Evolutionary conservation across 2,888 invertebrate species (phyloP), one percentile per base, ranked within the genome.

Genomic region (Antheraea assamensis): DNA sequence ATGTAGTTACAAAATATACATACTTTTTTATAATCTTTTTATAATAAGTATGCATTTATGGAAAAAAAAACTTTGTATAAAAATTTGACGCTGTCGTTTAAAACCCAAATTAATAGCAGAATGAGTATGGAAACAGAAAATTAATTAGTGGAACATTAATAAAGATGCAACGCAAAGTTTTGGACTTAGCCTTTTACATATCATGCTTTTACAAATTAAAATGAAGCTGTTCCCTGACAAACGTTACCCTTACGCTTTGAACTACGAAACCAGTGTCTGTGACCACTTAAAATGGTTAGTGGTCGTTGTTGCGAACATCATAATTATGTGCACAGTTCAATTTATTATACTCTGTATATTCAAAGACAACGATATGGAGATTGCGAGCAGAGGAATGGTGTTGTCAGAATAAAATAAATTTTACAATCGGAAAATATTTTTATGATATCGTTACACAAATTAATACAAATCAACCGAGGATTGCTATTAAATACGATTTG

Each of bases 241-340:
- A 74, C 78, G 76, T 0, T 87, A 85, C 47, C 83, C 89, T 0
- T 92, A 85, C 75, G 77, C 85, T 0, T 27, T 77, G 0, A 80
- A 80, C 2, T 83, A 90, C 30, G 81, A 88, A 64, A 76, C 87
- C 0, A 85, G 89, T 4, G 5, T 74, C 19, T 74, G 74, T 2
- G 91, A 90, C 30, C 73, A 87, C 0, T 17, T 86, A 4, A 81
- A 77, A 76, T 91, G 87, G 87, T 75, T 83, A 5, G 70, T 83
- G 0, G 85, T 85, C 10, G 78, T 90, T 2, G 7, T 84, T 0
- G 5, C 88, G 0, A 85, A 89, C 68, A 83, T 92, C 15, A 42
- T 89, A 2, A 13, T 92, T 0, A 92, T 92, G 90, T 81, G 79
- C 47, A 77, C 78, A 2, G 76, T 87, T 0, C 88, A 90, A 76